Evolutionary conservation across 2,888 invertebrate species (phyloP), one percentile per base, ranked within the genome.

Genomic region (Fragum sueziense): DNA sequence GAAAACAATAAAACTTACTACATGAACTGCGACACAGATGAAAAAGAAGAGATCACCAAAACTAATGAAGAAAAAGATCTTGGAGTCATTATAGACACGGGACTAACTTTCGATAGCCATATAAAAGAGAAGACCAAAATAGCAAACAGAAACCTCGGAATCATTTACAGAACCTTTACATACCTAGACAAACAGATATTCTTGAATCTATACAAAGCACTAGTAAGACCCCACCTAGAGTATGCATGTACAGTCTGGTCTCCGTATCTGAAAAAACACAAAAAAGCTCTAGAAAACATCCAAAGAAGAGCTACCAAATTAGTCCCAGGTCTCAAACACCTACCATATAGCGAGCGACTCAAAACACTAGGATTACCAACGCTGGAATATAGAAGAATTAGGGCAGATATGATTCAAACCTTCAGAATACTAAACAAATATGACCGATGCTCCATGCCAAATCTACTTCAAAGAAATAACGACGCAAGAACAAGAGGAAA

Each of bases 221-320:
- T 70, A 25, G 54, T 2, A n/a, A n/a, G 70, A 33, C 33, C 0
- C 31, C 31, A 22, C 33, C 20, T 29, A 0, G 62, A 72, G 27
- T 72, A 62, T 47, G 37, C 47, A 17, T 57, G 34, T 4, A 61
- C 62, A 3, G 34, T 67, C 34, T 76, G 71, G 67, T 71, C 31
- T 34, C 70, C 25, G 14, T 22, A 61, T 29, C 59, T 22, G 7
- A 25, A 25, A 54, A 29, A 52, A 4, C 37, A 27, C 6, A 68
- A 27, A n/a, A 20, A 33, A 9, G 47, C 22, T 22, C 54, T 75
- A 14, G 61, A 76, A 34, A 61, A 33, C 34, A 62, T 76, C 2
- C 76, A 76, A 17, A n/a, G 52, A 14, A 29, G 65, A 20, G 70
- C 62, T 20, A 47, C 47, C n/a, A 47, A 47, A n/a, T n/a, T 47